Conservation (phyloP, 2,888 invertebrate genomes). For the Xanthia togata region DNA sequence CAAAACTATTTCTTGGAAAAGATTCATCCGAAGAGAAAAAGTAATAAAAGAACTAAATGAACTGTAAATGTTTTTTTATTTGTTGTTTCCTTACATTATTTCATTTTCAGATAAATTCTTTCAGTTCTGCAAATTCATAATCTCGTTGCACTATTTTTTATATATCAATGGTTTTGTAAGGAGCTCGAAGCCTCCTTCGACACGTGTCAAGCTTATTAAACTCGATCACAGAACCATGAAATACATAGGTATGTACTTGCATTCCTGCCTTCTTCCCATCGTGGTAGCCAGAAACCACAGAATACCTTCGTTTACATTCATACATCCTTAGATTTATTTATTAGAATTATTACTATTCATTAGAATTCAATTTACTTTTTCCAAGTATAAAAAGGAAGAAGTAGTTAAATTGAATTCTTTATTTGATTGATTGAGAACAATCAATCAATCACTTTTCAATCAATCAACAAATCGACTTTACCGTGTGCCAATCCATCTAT, state of each 20-base stretch:
- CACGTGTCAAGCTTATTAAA: neutral
- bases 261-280: too few relatives aligned
- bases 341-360: too few relatives aligned
- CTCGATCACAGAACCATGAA: neutral
- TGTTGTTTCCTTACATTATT: neutral
- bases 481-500: neutral
- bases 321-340: too few relatives aligned
- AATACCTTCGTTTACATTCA: too few relatives aligned
- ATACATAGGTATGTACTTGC: too few relatives aligned
- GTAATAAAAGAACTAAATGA: too few relatives aligned
- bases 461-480: neutral
- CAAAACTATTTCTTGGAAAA: too few relatives aligned
- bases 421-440: too few relatives aligned
- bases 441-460: neutral
- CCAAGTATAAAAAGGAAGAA: too few relatives aligned
- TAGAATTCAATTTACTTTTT: neutral
- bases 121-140: neutral
- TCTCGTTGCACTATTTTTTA: neutral
- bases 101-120: neutral
- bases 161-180: neutral
- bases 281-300: too few relatives aligned
- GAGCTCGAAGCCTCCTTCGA: neutral
- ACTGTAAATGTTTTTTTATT: neutral
- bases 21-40: too few relatives aligned
- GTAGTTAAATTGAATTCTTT: too few relatives aligned